Evolutionary conservation across 2,113 vertebrate genomes (phyloP), one percentile per base, ranked within the genome.

Genomic region (Ondatra zibethicus): DNA sequence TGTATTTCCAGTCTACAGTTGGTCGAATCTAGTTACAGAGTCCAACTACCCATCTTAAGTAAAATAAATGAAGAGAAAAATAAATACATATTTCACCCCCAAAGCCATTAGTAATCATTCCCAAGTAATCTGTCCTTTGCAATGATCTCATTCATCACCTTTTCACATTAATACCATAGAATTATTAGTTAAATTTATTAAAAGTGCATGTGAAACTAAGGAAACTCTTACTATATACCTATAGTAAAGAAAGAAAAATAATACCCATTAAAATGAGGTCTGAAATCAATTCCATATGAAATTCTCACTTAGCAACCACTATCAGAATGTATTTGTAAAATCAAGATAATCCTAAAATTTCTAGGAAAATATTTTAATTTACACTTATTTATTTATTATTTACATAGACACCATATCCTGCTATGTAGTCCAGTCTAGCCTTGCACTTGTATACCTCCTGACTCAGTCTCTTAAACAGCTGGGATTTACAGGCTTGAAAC

Each of bases 271-370:
- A 94, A 95, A 91, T 86, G 80, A 96, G 80, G 33, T 94, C 88
- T 91, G 16, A 91, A 97, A 96, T 94, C 70, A 96, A 95, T 94
- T 93, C 47, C 12, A 63, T 88, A 63, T 39, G 31, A 95, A 97
- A 93, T 65, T 55, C 3, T 95, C 66, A 96, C 90, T 96, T 96
- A 92, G 85, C 66, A 96, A 96, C 63, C 90, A 58, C 65, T 77
- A 61, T 63, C 39, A 68, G 75, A 96, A 65, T 89, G 10, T 65
- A 66, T 84, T 42, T 84, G 58, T 1, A 29, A 91, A 95, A 92
- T 96, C 88, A 95, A 92, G 97, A 39, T 3, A 91, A 84, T 58
- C 42, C 96, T 96, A 95, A 96, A 91, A 97, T 72, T 92, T 91
- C 94, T 75, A 89, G 11, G 16, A 90, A 70, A 25, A 55, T 85